Evolutionary conservation across 2,888 invertebrate genomes (phyloP), one percentile per base, ranked within the genome.

Genomic region (Rhingia rostrata): DNA sequence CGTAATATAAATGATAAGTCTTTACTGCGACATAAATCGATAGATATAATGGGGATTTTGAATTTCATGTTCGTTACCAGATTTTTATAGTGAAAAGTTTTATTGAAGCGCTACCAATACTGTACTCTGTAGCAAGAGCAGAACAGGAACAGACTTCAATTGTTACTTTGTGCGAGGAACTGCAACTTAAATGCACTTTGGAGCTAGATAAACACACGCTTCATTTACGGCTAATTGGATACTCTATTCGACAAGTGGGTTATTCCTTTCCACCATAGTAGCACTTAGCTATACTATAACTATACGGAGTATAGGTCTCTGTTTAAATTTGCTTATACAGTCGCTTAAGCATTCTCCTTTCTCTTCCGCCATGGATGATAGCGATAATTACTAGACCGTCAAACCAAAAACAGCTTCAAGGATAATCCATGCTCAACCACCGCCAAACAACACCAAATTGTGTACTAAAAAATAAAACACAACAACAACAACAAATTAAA

Each of bases 391-490:
- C 22, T 5, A 67, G 33, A 9, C 30, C 54, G 22, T 69, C 43
- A 33, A 4, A n/a, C 49, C 9, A 14, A 10, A 60, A 49, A 60
- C 41, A 7, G 14, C 47, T 47, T 22, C 6, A 49, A 41, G 56
- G 49, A 54, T 47, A 64, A 73, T n/a, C 53, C 10, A 32, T 54
- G 39, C 39, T 56, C 32, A 74, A 53, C 58, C 32, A 39, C 39
- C 41, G 58, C 64, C 60, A 51, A 67, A 41, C 54, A 72, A 49
- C 49, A 30, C 49, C 82, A 66, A 66, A 83, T 83, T 72, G 49
- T 43, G 51, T 47, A 10, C 22, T 51, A 33, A 41, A 32, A 63
- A 73, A 78, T 67, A 72, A 22, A 22, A 22, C 54, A 14, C 64
- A 39, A n/a, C 5, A 5, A 39, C 6, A 39, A 39, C 6, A 30